Evolutionary conservation across 2,888 invertebrate species (phyloP).

Genomic region (Tenodera sinensis): DNA sequence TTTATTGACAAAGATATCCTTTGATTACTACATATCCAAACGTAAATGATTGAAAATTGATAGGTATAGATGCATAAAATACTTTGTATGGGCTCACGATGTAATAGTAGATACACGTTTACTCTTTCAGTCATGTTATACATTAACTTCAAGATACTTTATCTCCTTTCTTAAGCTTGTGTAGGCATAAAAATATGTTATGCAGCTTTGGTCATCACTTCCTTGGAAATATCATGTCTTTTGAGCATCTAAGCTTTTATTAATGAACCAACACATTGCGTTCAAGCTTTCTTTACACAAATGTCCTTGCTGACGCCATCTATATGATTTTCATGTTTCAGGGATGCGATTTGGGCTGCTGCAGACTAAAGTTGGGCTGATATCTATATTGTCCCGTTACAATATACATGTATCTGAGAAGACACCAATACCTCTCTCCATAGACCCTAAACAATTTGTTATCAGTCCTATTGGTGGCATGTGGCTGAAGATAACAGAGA

Average conservation of each 20-base stretch:
- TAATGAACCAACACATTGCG: conserved; percentile 33
- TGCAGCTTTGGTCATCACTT: background rate
- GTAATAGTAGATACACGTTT: too few species aligned
- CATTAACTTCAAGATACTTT: too few species aligned
- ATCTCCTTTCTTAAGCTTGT: too few species aligned
- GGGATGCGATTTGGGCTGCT: conserved; percentile 40
- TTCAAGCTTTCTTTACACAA: background rate
- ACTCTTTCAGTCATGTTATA: too few species aligned
- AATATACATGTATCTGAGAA: conserved; percentile 34
- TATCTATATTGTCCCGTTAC: conserved; percentile 38
- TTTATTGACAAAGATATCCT: too few species aligned
- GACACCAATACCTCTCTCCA: conserved; percentile 33
- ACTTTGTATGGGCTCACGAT: too few species aligned
- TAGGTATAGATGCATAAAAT: too few species aligned
- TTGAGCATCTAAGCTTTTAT: conserved; percentile 36
- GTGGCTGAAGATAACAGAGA: conserved; percentile 33
- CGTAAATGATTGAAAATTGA: too few species aligned
- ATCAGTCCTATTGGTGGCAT: conserved; percentile 33
- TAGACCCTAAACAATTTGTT: conserved; percentile 30
- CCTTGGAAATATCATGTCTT: too few species aligned
- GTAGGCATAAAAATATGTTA: background rate
- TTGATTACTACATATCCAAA: too few species aligned
- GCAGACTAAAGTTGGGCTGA: conserved; percentile 40
- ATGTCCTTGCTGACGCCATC: too few species aligned
- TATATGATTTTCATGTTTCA: conserved; percentile 29